Percentiles rank a stretch among this genome's conserved stretches.
Conservation (phyloP, 2,888 invertebrate species). For the Cataglyphis albicans region DNA sequence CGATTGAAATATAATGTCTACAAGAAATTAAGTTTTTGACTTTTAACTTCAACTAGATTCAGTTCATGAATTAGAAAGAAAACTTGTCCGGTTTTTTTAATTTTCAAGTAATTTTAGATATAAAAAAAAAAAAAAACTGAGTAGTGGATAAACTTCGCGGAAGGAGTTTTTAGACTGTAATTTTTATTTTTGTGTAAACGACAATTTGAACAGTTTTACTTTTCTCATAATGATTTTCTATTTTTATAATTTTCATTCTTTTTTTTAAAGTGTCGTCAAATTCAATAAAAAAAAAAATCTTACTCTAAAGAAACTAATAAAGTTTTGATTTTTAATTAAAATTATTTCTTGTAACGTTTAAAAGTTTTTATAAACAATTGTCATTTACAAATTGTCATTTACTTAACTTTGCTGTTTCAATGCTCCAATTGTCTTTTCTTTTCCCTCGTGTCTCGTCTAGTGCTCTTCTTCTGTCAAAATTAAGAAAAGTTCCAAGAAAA, state of each 20-base stretch:
- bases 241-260: constrained; percentile 8
- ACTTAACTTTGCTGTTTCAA: not conserved
- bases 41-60: constrained; percentile 36
- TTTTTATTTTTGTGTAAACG: constrained; percentile 34
- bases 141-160: constrained; percentile 28
- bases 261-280: not conserved
- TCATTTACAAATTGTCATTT: constrained; percentile 20
- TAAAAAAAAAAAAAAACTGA: constrained; percentile 28
- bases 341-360: not conserved
- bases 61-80: constrained; percentile 55
- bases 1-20: constrained; percentile 7
- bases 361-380: not conserved
- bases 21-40: not conserved
- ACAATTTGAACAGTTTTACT: constrained; percentile 20
- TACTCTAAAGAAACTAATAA: not conserved
- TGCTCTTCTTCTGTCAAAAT: not conserved
- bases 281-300: constrained; percentile 4
- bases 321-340: constrained; percentile 10
- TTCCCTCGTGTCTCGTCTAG: not conserved
- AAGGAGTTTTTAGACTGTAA: constrained; percentile 32
- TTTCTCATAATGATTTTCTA: not conserved
- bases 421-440: not conserved
- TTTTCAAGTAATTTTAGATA: constrained; percentile 50
- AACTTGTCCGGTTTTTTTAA: constrained; percentile 44
- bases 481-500: not conserved